Percentiles rank a stretch among this genome's conserved stretches.
Conservation (phyloP, 2,797 vertebrate genomes). For the Margarornis squamiger region DNA sequence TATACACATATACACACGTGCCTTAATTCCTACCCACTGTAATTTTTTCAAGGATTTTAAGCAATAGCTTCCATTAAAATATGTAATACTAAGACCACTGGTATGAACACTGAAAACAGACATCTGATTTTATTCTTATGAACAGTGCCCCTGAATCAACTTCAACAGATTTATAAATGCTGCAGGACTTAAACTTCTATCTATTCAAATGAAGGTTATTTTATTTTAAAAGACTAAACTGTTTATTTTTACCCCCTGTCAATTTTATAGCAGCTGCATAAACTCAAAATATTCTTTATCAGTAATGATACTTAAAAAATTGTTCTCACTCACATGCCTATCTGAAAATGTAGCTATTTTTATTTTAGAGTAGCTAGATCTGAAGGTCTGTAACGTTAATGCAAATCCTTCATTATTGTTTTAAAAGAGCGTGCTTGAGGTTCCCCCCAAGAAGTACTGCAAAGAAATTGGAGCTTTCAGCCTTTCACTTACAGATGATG, state of each 20-base stretch:
- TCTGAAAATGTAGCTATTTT: neutral
- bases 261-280: neutral
- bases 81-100: neutral
- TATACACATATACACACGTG: rapidly evolving
- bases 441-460: neutral
- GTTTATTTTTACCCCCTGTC: neutral
- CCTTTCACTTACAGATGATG: neutral
- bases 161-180: neutral
- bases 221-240: neutral
- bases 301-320: neutral
- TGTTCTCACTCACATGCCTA: neutral
- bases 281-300: neutral
- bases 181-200: neutral
- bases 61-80: neutral
- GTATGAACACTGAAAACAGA: neutral
- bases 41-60: neutral
- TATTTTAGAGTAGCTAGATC: neutral
- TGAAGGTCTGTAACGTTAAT: neutral
- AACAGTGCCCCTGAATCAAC: neutral
- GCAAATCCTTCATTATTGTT: neutral
- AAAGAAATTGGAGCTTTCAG: neutral
- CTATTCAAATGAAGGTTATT: neutral
- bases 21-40: neutral
- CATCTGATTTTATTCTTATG: neutral
- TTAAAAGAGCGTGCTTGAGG: neutral